Conservation (phyloP, 2,888 invertebrate genomes). For the Amphimallon solstitiale region DNA sequence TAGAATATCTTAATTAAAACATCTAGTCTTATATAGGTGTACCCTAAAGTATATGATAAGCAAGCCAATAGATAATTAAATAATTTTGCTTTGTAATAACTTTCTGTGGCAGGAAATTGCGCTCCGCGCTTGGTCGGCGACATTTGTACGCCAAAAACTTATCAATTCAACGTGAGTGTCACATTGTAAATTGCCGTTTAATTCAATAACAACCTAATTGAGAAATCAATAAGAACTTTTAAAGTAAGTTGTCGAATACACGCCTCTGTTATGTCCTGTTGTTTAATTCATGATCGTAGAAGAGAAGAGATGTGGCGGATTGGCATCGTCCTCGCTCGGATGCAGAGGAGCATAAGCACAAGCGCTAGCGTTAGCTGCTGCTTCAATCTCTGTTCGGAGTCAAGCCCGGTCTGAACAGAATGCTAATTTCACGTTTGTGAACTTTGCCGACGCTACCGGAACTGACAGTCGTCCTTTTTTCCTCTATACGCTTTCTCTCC, state of each 20-base stretch:
- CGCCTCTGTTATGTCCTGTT: slow-evolving; percentile 46
- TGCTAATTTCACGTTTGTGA: slow-evolving; percentile 59
- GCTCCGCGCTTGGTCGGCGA: background rate
- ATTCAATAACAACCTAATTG: slow-evolving; percentile 43
- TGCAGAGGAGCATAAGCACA: slow-evolving; percentile 21
- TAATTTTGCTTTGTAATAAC: background rate
- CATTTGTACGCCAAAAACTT: slow-evolving; percentile 16
- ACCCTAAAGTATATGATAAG: no score
- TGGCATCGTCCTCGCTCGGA: slow-evolving; percentile 43
- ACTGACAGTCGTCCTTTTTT: slow-evolving; percentile 47
- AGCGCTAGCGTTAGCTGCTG: slow-evolving; percentile 33
- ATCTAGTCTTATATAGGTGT: no score
- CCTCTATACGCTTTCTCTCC: background rate
- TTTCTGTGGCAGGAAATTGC: slow-evolving; percentile 2
- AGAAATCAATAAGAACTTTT: slow-evolving; percentile 45
- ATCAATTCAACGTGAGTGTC: slow-evolving; percentile 34
- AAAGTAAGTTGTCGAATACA: slow-evolving; percentile 43
- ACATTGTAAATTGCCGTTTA: slow-evolving; percentile 37
- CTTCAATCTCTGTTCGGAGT: slow-evolving; percentile 57
- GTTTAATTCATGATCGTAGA: slow-evolving; percentile 52
- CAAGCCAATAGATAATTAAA: no score
- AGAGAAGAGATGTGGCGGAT: slow-evolving; percentile 40
- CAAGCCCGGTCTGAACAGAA: slow-evolving; percentile 56
- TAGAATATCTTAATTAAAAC: no score
- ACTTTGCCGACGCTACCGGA: slow-evolving; percentile 55